A percentile compares a stretch with the other conserved stretches of the same genome.
phyloP scores from a whole-genome alignment of 2,888 invertebrate genomes.

The Thera britannica region DNA sequence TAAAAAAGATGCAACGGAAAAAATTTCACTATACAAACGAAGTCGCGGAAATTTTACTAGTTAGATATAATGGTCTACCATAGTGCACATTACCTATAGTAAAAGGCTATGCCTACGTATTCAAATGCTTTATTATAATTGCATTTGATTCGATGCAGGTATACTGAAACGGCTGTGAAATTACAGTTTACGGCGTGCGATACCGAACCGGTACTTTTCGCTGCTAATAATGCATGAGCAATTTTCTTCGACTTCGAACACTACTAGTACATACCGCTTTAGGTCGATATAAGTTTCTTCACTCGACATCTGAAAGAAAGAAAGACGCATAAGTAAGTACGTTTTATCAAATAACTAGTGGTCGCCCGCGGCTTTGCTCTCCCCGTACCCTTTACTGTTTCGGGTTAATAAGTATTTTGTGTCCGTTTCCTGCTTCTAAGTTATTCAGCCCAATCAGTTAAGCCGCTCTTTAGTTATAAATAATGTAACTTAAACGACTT shows the following conservation, averaged over 20 bases:
- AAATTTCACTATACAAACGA: neutral
- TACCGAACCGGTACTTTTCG: conserved; percentile 33
- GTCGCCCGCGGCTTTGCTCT: no score
- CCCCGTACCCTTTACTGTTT: no score
- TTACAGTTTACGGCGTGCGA: conserved; percentile 30
- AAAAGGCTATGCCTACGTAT: neutral
- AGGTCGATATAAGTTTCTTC: conserved; percentile 45
- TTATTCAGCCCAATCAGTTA: no score
- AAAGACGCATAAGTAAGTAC: neutral
- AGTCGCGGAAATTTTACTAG: neutral
- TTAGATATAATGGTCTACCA: neutral
- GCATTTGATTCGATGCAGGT: conserved; percentile 31
- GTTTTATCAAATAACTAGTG: neutral
- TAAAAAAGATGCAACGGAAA: neutral
- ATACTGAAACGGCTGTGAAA: conserved; percentile 22
- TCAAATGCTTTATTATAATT: conserved; percentile 10
- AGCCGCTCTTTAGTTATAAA: no score
- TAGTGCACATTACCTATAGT: neutral
- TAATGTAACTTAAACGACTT: no score
- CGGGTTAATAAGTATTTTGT: no score
- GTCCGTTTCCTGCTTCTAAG: no score
- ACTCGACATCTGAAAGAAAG: conserved; percentile 65
- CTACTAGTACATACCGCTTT: conserved; percentile 51
- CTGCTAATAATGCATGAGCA: conserved; percentile 37
- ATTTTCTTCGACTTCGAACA: conserved; percentile 36